These are phyloP conservation scores for Verasper variegatus DNA, from an alignment of 2,113 vertebrate genomes.

Conservation along the genomic window DNA sequence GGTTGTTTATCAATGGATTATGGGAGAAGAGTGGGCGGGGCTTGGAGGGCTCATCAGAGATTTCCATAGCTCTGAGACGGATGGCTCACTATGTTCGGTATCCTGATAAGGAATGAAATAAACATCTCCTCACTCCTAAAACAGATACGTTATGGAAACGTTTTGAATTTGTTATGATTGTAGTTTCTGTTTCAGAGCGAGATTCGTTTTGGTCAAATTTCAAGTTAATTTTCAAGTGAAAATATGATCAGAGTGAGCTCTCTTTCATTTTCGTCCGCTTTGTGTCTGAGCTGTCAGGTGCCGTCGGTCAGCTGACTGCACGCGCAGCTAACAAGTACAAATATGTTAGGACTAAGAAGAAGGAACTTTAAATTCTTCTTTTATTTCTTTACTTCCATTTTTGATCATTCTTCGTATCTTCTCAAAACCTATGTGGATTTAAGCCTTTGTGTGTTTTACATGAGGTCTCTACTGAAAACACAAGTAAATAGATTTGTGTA, in stretches of 20 bases:
- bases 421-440: no score
- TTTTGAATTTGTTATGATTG: not conserved
- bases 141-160: not conserved
- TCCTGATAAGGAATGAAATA: fast-evolving
- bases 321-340: not conserved
- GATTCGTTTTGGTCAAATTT: not conserved
- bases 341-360: no score
- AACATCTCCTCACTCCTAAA: fast-evolving
- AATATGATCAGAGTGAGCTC: not conserved
- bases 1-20: conserved; percentile 43
- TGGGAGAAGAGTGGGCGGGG: conserved; percentile 29
- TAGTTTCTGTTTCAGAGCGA: not conserved
- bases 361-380: not conserved
- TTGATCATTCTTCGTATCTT: no score
- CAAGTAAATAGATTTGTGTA: no score
- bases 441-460: no score
- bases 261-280: not conserved
- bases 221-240: no score
- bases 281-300: not conserved
- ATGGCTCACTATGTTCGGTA: conserved; percentile 15
- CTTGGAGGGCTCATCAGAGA: not conserved
- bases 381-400: no score
- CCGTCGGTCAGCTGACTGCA: conserved; percentile 59
- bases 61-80: fast-evolving
- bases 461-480: no score